Conservation (phyloP, 2,797 vertebrate genomes). For the Muscicapa striata region DNA sequence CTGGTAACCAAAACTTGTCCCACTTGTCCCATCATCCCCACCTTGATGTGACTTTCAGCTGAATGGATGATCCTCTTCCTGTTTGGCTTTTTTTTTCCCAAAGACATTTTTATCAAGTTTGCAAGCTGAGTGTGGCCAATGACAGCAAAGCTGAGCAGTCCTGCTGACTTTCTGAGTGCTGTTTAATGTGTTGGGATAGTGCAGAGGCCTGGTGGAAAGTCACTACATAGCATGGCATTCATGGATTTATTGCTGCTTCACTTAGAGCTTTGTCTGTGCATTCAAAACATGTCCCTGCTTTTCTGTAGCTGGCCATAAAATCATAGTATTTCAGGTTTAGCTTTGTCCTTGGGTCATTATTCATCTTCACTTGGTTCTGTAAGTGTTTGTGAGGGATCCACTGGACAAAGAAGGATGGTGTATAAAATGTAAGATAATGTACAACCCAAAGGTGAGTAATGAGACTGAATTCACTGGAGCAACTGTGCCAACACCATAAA, state of each 20-base stretch:
- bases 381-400: neutral
- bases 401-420: neutral
- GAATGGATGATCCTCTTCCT: neutral
- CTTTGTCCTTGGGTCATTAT: neutral
- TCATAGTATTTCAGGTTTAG: neutral
- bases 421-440: slow-evolving; percentile 19
- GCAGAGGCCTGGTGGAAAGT: neutral
- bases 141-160: neutral
- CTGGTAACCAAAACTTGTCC: neutral
- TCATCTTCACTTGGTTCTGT: neutral
- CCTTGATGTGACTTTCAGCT: neutral
- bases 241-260: neutral
- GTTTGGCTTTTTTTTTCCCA: neutral
- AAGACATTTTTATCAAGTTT: neutral
- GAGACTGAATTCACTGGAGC: slow-evolving; percentile 16
- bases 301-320: neutral
- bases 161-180: neutral
- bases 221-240: fast-evolving
- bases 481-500: slow-evolving; percentile 32
- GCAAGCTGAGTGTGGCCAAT: neutral
- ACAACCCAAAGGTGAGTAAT: slow-evolving; percentile 21
- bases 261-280: neutral
- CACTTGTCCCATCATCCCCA: neutral
- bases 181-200: neutral
- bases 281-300: neutral